phyloP scores from a whole-genome alignment of 2,113 vertebrate species.

The Colistium nudipinnis region DNA sequence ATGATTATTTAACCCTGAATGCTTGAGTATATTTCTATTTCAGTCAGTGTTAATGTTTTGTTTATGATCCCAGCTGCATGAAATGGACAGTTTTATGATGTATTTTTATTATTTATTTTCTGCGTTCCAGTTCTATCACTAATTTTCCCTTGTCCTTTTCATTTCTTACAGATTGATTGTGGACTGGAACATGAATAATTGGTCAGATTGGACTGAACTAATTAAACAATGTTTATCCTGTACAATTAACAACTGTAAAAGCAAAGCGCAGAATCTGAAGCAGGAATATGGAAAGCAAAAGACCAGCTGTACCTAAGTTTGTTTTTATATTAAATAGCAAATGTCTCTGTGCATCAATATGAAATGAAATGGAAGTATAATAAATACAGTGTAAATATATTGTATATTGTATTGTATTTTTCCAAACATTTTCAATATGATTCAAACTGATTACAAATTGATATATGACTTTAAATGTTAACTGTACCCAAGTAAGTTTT shows the following conservation, averaged over 20 bases:
- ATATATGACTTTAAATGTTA: background rate
- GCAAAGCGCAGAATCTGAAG: background rate
- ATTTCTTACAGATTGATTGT: background rate
- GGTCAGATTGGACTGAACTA: constrained; percentile 2
- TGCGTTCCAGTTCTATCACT: constrained; percentile 6
- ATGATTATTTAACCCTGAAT: background rate
- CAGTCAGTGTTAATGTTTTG: background rate
- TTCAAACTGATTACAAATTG: background rate
- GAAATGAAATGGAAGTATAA: background rate
- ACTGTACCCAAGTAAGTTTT: background rate
- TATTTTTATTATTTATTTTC: constrained; percentile 1
- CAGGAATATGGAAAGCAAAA: constrained; percentile 4
- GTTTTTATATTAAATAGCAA: background rate
- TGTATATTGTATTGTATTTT: constrained; percentile 27
- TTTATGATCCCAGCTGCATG: background rate
- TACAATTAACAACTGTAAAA: background rate
- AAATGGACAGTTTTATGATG: background rate
- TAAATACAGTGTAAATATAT: background rate
- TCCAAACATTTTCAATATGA: background rate
- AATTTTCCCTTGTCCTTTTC: constrained; percentile 24
- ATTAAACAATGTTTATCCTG: background rate
- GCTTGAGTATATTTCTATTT: background rate
- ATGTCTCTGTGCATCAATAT: background rate
- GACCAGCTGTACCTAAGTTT: constrained; percentile 1
- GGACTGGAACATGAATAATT: background rate